phyloP scores from a whole-genome alignment of 2,113 vertebrate species.

The Cyprinodon variegatus region DNA sequence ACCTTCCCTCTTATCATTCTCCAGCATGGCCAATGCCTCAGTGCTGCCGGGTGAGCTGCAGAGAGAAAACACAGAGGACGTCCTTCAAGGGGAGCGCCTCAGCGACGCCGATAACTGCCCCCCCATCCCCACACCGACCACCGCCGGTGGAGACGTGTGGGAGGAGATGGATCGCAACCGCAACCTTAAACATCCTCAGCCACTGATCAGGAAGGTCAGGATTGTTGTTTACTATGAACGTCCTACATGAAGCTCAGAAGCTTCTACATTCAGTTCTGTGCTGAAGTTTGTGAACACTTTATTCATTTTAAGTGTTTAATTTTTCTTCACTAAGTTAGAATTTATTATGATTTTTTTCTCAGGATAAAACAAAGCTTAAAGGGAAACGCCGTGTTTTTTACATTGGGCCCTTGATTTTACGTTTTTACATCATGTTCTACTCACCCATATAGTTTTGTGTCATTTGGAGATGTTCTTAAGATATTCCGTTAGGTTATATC shows the following conservation, averaged over 20 bases:
- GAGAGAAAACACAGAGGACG: slow-evolving; percentile 98
- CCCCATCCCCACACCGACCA: slow-evolving; percentile 83
- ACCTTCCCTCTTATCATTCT: slow-evolving; percentile 58
- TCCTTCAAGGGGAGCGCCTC: slow-evolving; percentile 96
- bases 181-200: slow-evolving; percentile 89
- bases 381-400: no score
- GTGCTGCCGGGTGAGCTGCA: slow-evolving; percentile 93
- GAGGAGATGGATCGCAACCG: slow-evolving; percentile 94
- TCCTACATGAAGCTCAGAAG: not conserved
- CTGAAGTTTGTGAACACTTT: no score
- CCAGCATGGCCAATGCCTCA: slow-evolving; percentile 97
- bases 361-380: no score
- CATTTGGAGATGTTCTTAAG: no score
- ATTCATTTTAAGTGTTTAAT: no score
- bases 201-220: slow-evolving; percentile 87
- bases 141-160: slow-evolving; percentile 91
- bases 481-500: no score
- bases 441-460: no score
- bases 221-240: not conserved
- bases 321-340: not conserved
- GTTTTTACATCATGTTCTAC: no score
- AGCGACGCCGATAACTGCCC: slow-evolving; percentile 96
- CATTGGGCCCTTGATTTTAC: no score
- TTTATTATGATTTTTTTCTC: no score
- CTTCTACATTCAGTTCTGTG: not conserved